Base-by-base conservation (phyloP, 1,140 invertebrate genomes). In the Copidosoma floridanum region DNA sequence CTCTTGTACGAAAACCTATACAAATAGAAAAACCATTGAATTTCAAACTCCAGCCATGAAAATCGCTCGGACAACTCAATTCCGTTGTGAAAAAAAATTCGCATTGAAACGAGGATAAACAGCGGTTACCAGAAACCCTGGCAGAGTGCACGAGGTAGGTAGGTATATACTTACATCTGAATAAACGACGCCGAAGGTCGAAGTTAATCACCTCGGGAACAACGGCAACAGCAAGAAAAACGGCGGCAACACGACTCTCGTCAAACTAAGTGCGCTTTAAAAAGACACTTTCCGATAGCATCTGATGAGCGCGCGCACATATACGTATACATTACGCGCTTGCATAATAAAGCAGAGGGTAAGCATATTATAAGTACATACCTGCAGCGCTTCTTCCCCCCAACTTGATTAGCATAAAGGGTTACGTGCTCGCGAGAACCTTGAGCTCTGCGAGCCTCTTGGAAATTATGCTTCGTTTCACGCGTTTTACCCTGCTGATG, bases 241-340 rank as follows among this genome's bases (percentile, higher is more conserved):
- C n/a, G n/a, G n/a, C n/a, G n/a, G n/a, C n/a, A n/a, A n/a, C n/a
- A n/a, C 38, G 20, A 41, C 20, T 41, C 16, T 41, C 5, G 29
- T 76, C 73, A 71, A 68, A 66, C 66, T 65, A 73, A 74, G 70
- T 68, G 66, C 56, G 52, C 59, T 66, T 73, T 71, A 73, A 76
- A 70, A 60, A 62, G 61, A n/a, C n/a, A n/a, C 29, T 16, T 38
- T 21, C 41, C 8, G 68, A 69, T 68, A 64, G 24, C 40, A 71
- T 69, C 70, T 62, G 51, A 52, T 53, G 47, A 24, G 14, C 44
- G 43, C n/a, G n/a, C n/a, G 7, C 24, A 50, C 37, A 50, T 21
- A 51, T n/a, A n/a, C n/a, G n/a, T n/a, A n/a, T n/a, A n/a, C n/a
- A n/a, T n/a, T n/a, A n/a, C n/a, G n/a, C 23, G 21, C 44, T 16